phyloP scores from a whole-genome alignment of 2,888 invertebrate genomes.

The Gibbula magus region DNA sequence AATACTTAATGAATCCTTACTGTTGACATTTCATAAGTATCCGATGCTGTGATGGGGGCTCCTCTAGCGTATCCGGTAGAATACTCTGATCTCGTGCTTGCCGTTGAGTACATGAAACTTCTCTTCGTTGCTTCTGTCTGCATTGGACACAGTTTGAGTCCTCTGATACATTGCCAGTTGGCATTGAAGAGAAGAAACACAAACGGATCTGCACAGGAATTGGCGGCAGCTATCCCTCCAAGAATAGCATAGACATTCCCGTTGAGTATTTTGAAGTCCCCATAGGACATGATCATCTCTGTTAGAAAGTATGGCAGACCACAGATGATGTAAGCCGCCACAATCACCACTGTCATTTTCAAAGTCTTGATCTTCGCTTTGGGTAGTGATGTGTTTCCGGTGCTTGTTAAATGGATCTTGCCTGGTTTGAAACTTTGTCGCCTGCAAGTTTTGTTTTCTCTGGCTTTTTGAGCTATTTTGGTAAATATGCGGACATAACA shows the following conservation, averaged over 20 bases:
- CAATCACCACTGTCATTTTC: slow-evolving; percentile 75
- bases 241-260: slow-evolving; percentile 60
- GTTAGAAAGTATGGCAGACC: slow-evolving; percentile 71
- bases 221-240: slow-evolving; percentile 71
- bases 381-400: slow-evolving; percentile 69
- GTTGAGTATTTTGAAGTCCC: slow-evolving; percentile 58
- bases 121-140: slow-evolving; percentile 40
- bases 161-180: slow-evolving; percentile 47
- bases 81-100: slow-evolving; percentile 49
- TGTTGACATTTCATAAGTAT: slow-evolving; percentile 41
- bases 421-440: slow-evolving; percentile 63
- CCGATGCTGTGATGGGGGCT: slow-evolving; percentile 33
- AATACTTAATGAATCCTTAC: slow-evolving; percentile 26
- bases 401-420: slow-evolving; percentile 69
- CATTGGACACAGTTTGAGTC: slow-evolving; percentile 43
- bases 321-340: slow-evolving; percentile 71
- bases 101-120: slow-evolving; percentile 51
- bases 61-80: slow-evolving; percentile 41
- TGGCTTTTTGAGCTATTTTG: slow-evolving; percentile 70
- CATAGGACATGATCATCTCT: slow-evolving; percentile 73
- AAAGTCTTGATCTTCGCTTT: slow-evolving; percentile 74
- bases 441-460: slow-evolving; percentile 55
- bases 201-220: slow-evolving; percentile 72
- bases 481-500: slow-evolving; percentile 72
- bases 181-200: slow-evolving; percentile 72